Evolutionary conservation across 2,113 vertebrate species (phyloP), one percentile per base, ranked within the genome.

Genomic region (Notothenia coriiceps): DNA sequence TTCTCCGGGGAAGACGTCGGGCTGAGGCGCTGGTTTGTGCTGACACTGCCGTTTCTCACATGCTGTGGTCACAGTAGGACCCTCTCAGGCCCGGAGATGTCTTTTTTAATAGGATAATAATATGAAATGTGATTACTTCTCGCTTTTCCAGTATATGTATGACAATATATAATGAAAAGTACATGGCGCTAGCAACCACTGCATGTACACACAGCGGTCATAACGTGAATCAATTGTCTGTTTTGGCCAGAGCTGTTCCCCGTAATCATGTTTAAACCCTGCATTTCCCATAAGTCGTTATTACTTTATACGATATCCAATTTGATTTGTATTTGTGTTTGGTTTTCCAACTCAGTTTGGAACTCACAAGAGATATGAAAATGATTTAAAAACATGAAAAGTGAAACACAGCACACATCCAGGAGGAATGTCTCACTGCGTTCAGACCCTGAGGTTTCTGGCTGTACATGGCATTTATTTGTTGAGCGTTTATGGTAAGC

Each of bases 401-500:
- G 35, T 68, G 47, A 79, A 84, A 74, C 25, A 67, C 35, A 74
- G 68, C 40, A 11, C 51, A 67, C 14, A 52, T 2, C 70, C 18
- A 81, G 3, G 1, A 40, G 49, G 56, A 82, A 77, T 20, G 43
- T 50, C 55, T 79, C 62, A 40, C 55, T 35, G 29, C 2, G 10
- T 70, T 5, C 29, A 49, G 29, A 79, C 69, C 57, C 71, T 80
- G 70, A 84, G 46, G 40, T 55, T 85, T 73, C 59, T 86, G 67
- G 75, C 77, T 62, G 46, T 66, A 54, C 47, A 13, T 46, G 74
- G 44, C 14, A 33, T 50, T 75, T 72, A 56, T 49, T 69, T 76
- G 84, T 82, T 77, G 75, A 84, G 75, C 74, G 20, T 86, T 84
- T 79, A 84, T 84, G 75, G 59, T 77, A 55, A 86, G 82, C 22